These are phyloP conservation scores for Pitangus sulphuratus DNA, from an alignment of 2,797 vertebrate species.

Conservation along the genomic window DNA sequence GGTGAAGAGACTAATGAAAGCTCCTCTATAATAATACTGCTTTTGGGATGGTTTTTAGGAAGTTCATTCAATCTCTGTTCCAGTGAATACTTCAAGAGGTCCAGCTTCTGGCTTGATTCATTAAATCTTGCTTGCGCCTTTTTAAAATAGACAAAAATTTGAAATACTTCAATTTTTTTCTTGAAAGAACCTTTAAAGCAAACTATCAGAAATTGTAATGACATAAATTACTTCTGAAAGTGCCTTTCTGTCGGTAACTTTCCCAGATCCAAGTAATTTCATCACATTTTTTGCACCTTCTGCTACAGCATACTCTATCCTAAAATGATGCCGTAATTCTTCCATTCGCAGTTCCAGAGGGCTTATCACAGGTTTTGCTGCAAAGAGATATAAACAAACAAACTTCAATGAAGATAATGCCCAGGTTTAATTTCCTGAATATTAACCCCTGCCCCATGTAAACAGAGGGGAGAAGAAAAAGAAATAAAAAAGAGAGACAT, in stretches of 20 bases:
- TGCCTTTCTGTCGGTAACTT: conserved; percentile 94
- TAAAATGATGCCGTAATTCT: conserved; percentile 95
- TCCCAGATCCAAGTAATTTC: conserved; percentile 93
- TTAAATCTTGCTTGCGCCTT: conserved; percentile 96
- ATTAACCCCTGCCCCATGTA: neutral
- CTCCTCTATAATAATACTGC: conserved; percentile 93
- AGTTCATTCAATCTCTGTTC: conserved; percentile 92
- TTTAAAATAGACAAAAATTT: neutral
- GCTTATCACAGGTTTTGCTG: conserved; percentile 94
- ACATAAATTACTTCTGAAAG: conserved; percentile 88
- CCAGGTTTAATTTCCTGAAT: neutral
- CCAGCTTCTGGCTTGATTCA: conserved; percentile 94
- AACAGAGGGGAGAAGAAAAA: neutral
- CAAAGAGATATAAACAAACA: conserved; percentile 53
- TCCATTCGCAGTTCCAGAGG: conserved; percentile 95
- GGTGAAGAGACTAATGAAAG: conserved; percentile 90
- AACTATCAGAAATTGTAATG: conserved; percentile 29
- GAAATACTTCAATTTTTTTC: neutral
- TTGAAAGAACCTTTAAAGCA: conserved; percentile 31
- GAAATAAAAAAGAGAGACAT: neutral
- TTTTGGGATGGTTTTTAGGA: conserved; percentile 95
- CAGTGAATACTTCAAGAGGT: conserved; percentile 93
- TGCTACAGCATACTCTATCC: conserved; percentile 95
- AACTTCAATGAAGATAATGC: conserved; percentile 11
- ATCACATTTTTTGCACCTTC: conserved; percentile 99